Evolutionary conservation across 2,888 invertebrate species (phyloP).

Genomic region (Aradus depressus): DNA sequence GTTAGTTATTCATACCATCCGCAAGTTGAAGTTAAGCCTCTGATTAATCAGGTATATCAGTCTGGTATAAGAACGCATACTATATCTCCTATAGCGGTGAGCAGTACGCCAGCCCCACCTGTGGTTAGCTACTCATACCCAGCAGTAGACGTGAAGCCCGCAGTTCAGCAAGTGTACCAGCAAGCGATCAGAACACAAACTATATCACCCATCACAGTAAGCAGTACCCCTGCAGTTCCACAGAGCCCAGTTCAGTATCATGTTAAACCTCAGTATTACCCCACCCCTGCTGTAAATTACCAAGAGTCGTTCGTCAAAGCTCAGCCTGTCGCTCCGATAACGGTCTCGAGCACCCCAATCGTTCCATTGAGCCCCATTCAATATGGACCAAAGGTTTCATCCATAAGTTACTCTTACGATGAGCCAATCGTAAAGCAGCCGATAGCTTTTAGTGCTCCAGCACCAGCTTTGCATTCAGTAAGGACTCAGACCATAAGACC

Average conservation of each 20-base stretch:
- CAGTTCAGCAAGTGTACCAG: slow-evolving; percentile 27
- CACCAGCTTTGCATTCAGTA: slow-evolving; percentile 2
- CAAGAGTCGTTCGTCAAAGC: slow-evolving; percentile 6
- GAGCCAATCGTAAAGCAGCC: background rate
- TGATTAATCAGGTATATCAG: background rate
- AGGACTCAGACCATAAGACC: slow-evolving; percentile 13
- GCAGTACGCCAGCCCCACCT: slow-evolving; percentile 16
- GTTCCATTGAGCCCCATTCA: slow-evolving; percentile 20
- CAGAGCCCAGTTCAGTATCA: slow-evolving; percentile 24
- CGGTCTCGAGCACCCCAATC: slow-evolving; percentile 3
- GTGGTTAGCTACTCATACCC: slow-evolving; percentile 19
- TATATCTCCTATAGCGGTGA: slow-evolving; percentile 9
- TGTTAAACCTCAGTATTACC: slow-evolving; percentile 9
- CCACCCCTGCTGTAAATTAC: slow-evolving; percentile 9
- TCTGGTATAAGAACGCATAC: no score
- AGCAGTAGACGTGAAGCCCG: background rate
- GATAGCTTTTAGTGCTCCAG: background rate
- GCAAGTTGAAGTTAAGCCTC: slow-evolving; percentile 14
- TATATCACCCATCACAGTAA: slow-evolving; percentile 17
- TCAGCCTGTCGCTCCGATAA: slow-evolving; percentile 4
- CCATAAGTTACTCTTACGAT: no score
- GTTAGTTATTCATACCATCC: slow-evolving; percentile 11
- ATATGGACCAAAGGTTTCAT: no score
- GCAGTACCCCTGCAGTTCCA: slow-evolving; percentile 24
- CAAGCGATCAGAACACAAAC: slow-evolving; percentile 3